Evolutionary conservation across 2,113 vertebrate species (phyloP).

Genomic region (Phyllopteryx taeniolatus): DNA sequence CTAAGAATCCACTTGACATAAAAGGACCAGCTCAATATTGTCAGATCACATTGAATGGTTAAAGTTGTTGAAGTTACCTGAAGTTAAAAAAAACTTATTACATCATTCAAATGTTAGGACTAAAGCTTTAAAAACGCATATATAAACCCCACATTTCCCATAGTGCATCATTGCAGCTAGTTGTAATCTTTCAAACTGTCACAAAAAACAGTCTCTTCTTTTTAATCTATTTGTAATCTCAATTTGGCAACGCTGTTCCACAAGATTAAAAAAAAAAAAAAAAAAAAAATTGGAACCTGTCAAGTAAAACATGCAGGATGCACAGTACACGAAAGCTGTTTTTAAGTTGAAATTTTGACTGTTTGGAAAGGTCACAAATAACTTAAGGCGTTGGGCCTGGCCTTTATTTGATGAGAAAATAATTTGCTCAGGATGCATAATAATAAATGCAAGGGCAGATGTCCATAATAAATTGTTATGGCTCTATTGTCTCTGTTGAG

Average conservation of each 20-base stretch:
- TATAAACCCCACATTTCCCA: too few relatives aligned
- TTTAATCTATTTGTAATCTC: constrained; percentile 5
- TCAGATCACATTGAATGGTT: too few relatives aligned
- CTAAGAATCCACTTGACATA: too few relatives aligned
- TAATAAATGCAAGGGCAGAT: background rate
- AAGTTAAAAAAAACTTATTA: too few relatives aligned
- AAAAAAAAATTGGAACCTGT: background rate
- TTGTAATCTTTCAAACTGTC: background rate
- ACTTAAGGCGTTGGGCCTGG: background rate
- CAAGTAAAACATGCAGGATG: background rate
- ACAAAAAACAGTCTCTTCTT: background rate
- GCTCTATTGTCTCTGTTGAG: background rate
- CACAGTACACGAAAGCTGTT: background rate
- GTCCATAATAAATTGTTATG: background rate
- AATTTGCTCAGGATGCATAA: background rate
- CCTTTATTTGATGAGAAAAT: background rate
- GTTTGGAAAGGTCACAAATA: background rate
- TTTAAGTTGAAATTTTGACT: background rate
- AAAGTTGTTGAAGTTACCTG: too few relatives aligned
- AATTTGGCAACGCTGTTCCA: background rate
- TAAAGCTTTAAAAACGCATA: too few relatives aligned
- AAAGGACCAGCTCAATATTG: too few relatives aligned
- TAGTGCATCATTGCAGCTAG: too few relatives aligned
- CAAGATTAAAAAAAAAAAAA: background rate
- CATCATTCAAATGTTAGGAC: too few relatives aligned